Conservation (phyloP, 2,888 invertebrate species). For the Drosophila nr. perissopoda region DNA sequence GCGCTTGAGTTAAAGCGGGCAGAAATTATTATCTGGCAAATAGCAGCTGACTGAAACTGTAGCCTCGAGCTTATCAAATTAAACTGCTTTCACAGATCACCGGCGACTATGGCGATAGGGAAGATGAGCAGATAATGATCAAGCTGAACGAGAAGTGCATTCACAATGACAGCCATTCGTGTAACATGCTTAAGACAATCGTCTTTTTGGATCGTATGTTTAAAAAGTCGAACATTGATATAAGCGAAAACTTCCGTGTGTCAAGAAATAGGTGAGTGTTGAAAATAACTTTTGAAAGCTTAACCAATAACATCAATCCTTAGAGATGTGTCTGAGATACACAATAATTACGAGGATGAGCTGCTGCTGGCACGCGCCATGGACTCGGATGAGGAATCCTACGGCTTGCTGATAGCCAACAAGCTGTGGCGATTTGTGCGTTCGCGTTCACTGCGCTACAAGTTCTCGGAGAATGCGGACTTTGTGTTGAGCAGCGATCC, state of each 20-base stretch:
- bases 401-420: conserved; percentile 88
- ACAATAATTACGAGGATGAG: conserved; percentile 87
- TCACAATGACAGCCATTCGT: conserved; percentile 91
- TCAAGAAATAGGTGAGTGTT: conserved; percentile 88
- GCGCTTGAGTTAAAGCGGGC: conserved; percentile 10
- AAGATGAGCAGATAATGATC: conserved; percentile 90
- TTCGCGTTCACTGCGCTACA: conserved; percentile 91
- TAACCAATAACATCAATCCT: neutral
- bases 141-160: conserved; percentile 92
- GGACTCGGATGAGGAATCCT: conserved; percentile 87
- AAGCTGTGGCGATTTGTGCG: conserved; percentile 92
- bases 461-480: conserved; percentile 91
- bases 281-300: neutral
- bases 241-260: conserved; percentile 91
- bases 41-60: conserved; percentile 6
- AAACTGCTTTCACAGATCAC: conserved; percentile 83
- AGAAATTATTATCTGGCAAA: conserved; percentile 18
- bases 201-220: conserved; percentile 93
- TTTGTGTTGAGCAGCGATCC: conserved; percentile 90
- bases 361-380: conserved; percentile 85
- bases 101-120: conserved; percentile 81
- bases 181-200: conserved; percentile 92
- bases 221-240: conserved; percentile 91
- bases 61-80: conserved; percentile 3
- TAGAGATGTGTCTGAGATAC: conserved; percentile 79